A percentile compares a stretch with the other conserved stretches of the same genome.
phyloP scores from a whole-genome alignment of 30 jellyfish, hydroid and myxozoan species.

The Turritopsis rubra region DNA sequence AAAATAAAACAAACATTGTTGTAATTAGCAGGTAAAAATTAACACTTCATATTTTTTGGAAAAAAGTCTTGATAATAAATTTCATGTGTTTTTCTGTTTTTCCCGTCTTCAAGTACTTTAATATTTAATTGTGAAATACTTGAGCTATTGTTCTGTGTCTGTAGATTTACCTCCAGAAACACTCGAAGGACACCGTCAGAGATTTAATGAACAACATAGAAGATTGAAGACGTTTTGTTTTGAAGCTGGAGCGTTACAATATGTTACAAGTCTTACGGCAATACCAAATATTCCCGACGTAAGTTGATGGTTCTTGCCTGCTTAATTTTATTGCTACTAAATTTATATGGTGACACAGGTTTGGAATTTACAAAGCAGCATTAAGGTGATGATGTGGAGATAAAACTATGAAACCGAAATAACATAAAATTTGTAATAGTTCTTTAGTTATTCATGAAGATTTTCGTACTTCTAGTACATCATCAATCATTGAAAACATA shows the following conservation, averaged over 20 bases:
- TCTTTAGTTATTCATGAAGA: no score
- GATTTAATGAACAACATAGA: constrained; percentile 65
- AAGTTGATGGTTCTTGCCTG: neutral
- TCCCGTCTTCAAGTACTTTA: no score
- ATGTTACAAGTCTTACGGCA: constrained; percentile 59
- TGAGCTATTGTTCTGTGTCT: neutral
- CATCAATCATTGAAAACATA: neutral
- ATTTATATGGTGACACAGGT: neutral
- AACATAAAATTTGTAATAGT: no score
- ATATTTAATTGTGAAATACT: no score
- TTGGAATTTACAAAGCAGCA: neutral
- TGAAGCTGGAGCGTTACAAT: constrained; percentile 63
- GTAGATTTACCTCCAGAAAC: constrained; percentile 91
- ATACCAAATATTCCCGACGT: constrained; percentile 87
- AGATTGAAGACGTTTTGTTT: constrained; percentile 54
- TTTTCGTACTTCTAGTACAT: neutral
- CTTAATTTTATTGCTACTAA: neutral
- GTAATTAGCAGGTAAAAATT: no score
- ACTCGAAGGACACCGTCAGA: constrained; percentile 82
- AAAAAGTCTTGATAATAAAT: no score
- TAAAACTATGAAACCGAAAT: no score
- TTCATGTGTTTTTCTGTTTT: no score
- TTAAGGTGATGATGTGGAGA: no score
- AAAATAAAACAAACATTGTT: no score
- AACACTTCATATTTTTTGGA: no score